phyloP scores from a whole-genome alignment of 2,797 vertebrate genomes.

The Lagocephalus sceleratus region DNA sequence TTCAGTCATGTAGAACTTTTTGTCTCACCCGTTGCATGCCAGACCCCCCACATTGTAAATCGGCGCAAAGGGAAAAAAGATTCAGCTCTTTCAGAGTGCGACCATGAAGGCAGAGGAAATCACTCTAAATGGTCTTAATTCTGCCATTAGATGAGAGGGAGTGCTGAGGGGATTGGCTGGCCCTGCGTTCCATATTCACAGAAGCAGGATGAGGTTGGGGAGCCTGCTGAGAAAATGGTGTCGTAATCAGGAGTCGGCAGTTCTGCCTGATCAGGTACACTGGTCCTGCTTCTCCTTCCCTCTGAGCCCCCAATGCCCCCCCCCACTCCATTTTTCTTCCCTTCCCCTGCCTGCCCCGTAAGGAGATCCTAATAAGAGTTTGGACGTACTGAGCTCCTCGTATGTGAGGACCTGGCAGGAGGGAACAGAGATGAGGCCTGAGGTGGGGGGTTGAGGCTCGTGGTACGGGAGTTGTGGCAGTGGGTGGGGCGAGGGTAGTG shows the following conservation, averaged over 20 bases:
- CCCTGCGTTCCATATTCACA: constrained; percentile 94
- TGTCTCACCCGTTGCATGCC: constrained; percentile 65
- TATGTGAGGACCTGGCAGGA: constrained; percentile 72
- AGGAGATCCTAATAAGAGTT: constrained; percentile 90
- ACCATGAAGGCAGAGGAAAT: constrained; percentile 87
- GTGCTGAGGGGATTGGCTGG: constrained; percentile 87
- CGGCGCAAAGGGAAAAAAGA: constrained; percentile 59
- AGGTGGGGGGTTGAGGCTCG: constrained; percentile 61
- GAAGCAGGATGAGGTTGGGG: constrained; percentile 92
- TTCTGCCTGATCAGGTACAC: constrained; percentile 95
- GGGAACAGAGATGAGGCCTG: constrained; percentile 67
- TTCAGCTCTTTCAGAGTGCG: constrained; percentile 71
- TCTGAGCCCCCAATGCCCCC: constrained; percentile 60
- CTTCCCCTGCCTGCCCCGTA: constrained; percentile 75
- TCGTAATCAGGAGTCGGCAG: constrained; percentile 97
- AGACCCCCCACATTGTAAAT: constrained; percentile 80
- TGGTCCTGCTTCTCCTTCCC: constrained; percentile 73
- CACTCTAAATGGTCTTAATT: constrained; percentile 99
- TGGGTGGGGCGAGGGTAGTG: constrained; percentile 38
- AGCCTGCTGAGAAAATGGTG: constrained; percentile 98
- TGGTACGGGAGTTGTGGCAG: constrained; percentile 56
- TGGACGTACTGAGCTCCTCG: constrained; percentile 74
- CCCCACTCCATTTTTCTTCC: constrained; percentile 66
- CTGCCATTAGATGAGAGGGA: constrained; percentile 94
- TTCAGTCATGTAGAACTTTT: constrained; percentile 78